phyloP scores from a whole-genome alignment of 1,140 invertebrate species.

The Neodiprion pinetum region DNA sequence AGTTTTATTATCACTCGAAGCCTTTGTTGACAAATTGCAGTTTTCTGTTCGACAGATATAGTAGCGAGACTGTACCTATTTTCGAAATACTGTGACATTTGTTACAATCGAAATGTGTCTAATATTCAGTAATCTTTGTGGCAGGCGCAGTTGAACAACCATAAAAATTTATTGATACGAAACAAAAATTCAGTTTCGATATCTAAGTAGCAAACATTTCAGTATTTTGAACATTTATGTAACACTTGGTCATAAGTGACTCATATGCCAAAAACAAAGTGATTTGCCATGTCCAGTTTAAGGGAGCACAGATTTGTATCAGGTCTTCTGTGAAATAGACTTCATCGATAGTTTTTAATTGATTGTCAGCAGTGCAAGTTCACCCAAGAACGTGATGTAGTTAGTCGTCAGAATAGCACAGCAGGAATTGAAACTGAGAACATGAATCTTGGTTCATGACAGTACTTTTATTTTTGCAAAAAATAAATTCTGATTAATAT shows the following conservation, averaged over 20 bases:
- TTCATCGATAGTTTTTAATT: constrained; percentile 23
- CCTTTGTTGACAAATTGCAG: background rate
- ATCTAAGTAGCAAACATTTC: background rate
- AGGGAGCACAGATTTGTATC: constrained; percentile 18
- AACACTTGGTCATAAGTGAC: constrained; percentile 9
- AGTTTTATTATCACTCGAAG: background rate
- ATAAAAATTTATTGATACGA: background rate
- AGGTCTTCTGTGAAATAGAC: constrained; percentile 20
- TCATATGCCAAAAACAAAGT: constrained; percentile 31
- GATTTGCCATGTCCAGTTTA: constrained; percentile 34
- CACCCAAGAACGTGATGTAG: constrained; percentile 10
- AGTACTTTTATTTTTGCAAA: too few relatives aligned
- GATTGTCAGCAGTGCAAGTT: constrained; percentile 13
- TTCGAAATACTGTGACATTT: background rate
- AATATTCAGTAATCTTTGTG: background rate
- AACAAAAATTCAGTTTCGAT: background rate
- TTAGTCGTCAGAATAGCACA: background rate
- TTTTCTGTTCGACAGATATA: background rate
- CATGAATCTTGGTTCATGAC: background rate
- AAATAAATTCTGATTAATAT: too few relatives aligned
- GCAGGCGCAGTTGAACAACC: background rate
- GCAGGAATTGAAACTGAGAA: background rate
- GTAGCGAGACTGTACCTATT: constrained; percentile 5
- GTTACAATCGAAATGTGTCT: background rate
- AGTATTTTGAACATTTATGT: background rate